Conservation (phyloP, 2,797 vertebrate species). For the Helicolenus hilgendorfi region DNA sequence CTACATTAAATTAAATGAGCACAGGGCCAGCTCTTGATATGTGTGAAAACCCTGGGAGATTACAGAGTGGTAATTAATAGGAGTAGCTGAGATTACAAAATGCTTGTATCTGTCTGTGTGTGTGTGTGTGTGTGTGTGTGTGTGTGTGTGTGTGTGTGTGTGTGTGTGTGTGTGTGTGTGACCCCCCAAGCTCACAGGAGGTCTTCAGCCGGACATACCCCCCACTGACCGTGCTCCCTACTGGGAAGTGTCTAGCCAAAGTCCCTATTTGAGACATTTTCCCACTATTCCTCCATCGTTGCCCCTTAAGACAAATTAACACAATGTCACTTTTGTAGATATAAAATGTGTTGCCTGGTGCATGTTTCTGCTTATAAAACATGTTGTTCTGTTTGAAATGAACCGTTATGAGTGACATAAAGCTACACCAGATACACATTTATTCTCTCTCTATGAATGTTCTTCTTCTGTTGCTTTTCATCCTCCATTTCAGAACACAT, state of each 20-base stretch:
- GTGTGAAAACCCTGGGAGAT: conserved; percentile 83
- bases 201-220: conserved; percentile 63
- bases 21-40: conserved; percentile 57
- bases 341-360: neutral
- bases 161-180: conserved; percentile 28
- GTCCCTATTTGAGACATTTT: conserved; percentile 59
- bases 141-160: conserved; percentile 31
- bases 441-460: conserved; percentile 12
- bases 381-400: conserved; percentile 10
- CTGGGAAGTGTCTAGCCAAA: conserved; percentile 69
- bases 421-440: conserved; percentile 8
- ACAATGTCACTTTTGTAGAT: conserved; percentile 9
- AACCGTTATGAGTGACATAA: conserved; percentile 17
- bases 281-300: conserved; percentile 16
- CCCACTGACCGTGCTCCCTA: conserved; percentile 60
- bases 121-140: conserved; percentile 35
- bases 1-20: conserved; percentile 85
- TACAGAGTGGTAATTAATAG: conserved; percentile 85
- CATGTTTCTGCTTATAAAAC: conserved; percentile 7
- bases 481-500: conserved; percentile 47
- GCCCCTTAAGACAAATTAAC: conserved; percentile 35
- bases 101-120: conserved; percentile 41
- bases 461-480: conserved; percentile 32
- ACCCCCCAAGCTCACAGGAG: conserved; percentile 53
- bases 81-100: conserved; percentile 84